Evolutionary conservation across 2,113 vertebrate species (phyloP), one percentile per base, ranked within the genome.

Genomic region (Setophaga petechia): DNA sequence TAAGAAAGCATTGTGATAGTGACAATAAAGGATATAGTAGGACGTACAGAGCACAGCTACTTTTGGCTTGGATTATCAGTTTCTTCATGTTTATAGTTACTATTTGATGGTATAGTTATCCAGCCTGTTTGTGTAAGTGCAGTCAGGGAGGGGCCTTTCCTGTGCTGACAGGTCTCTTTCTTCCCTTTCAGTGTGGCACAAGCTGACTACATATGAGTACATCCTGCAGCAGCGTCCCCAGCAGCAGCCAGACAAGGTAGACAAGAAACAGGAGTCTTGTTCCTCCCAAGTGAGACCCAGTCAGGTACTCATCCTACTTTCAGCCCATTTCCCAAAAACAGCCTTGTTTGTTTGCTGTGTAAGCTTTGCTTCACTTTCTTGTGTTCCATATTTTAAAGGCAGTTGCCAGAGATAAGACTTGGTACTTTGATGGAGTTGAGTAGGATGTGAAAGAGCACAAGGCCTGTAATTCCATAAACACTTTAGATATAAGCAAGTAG

Each of bases 151-250:
- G 24, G 73, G 62, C 59, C 27, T 85, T 85, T 85, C 81, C 81
- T 62, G 49, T 55, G 23, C 80, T 97, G 95, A 97, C 81, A 69
- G 57, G 37, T 79, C 30, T 95, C 46, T 93, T 57, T 73, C 92
- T 83, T 83, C 67, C 63, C 33, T 94, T 73, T 63, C 96, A 99
- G 99, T 99, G 98, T 99, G 99, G 99, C 99, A 99, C 98, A 98
- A 98, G 77, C 97, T 99, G 89, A 99, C 98, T 57, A 99, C 99
- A 0, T 99, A 99, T 8, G 99, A 99, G 94, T 99, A 99, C 96
- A 99, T 99, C 31, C 98, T 99, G 90, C 98, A 98, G 33, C 99
- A 99, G 96, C 98, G 99, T 28, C 98, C 99, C 75, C 98, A 98
- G 51, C 98, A 98, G 88, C 98, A 98, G 74, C 77, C 78, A 47